Percentiles rank a stretch among this genome's conserved stretches.
phyloP scores from a whole-genome alignment of 2,113 vertebrate species.

The Rhizomys pruinosus region DNA sequence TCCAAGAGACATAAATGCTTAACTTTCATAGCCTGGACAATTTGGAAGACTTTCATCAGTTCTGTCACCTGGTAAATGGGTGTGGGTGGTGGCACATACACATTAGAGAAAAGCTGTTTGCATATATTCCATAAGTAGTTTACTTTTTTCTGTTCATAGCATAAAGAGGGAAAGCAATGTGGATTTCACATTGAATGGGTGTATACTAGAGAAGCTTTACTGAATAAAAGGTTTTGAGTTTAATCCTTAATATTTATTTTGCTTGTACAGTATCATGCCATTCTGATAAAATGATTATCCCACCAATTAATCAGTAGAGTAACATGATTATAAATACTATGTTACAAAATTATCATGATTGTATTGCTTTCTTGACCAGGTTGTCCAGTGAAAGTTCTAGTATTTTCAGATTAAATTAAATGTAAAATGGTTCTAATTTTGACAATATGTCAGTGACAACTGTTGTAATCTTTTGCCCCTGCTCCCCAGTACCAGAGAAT shows the following conservation, averaged over 20 bases:
- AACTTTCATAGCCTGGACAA: not conserved
- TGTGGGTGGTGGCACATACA: not conserved
- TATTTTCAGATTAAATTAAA: not conserved
- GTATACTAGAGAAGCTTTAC: not conserved
- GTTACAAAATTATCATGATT: not conserved
- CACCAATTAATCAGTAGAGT: not conserved
- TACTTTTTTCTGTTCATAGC: not conserved
- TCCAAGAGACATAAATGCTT: not conserved
- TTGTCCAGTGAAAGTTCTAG: not conserved
- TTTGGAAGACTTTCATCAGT: not conserved
- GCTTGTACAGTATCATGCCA: not conserved
- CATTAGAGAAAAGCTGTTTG: not conserved
- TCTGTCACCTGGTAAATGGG: not conserved
- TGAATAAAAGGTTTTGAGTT: not conserved
- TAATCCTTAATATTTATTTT: not conserved
- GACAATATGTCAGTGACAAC: too few species aligned
- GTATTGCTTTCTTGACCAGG: not conserved
- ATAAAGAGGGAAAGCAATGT: not conserved
- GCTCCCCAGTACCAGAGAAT: not conserved
- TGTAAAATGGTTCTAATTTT: too few species aligned
- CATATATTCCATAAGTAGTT: not conserved
- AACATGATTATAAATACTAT: not conserved
- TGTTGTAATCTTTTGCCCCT: fast-evolving
- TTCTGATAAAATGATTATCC: not conserved
- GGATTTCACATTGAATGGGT: not conserved